Percentiles rank a stretch among this genome's conserved stretches.
Conservation (phyloP, 2,797 vertebrate species). For the Moxostoma hubbsi region DNA sequence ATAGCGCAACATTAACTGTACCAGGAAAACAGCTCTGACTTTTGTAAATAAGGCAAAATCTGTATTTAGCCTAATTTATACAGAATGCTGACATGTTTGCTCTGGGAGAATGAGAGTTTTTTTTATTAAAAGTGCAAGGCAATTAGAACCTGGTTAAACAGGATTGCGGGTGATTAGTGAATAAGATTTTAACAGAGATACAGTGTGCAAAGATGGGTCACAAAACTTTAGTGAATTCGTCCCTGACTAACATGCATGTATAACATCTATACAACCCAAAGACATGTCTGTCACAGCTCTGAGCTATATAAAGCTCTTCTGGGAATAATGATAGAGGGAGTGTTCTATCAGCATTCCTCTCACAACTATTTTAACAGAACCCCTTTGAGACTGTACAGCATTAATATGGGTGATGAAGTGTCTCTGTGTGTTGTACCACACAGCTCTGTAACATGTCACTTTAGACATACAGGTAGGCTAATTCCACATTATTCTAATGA, state of each 20-base stretch:
- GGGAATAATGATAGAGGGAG: constrained; percentile 20
- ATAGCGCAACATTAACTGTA: too few species aligned
- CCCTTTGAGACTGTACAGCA: constrained; percentile 34
- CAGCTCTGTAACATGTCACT: background rate
- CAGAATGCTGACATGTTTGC: too few species aligned
- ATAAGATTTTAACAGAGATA: too few species aligned
- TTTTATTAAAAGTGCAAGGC: too few species aligned
- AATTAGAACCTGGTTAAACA: too few species aligned
- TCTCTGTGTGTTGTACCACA: constrained; percentile 18
- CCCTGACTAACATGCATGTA: background rate
- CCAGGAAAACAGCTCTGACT: too few species aligned
- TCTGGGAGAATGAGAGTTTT: too few species aligned
- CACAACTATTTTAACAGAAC: constrained; percentile 17
- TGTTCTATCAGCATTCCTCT: constrained; percentile 38
- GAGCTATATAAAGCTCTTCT: constrained; percentile 37
- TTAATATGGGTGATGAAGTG: constrained; percentile 5
- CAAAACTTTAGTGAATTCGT: too few species aligned
- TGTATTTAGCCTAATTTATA: too few species aligned
- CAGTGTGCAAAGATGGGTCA: too few species aligned
- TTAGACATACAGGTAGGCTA: background rate
- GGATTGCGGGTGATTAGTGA: too few species aligned
- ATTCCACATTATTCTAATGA: background rate
- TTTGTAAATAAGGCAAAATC: too few species aligned
- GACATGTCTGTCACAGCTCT: constrained; percentile 25
- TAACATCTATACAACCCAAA: constrained; percentile 12